Evolutionary conservation across 2,888 invertebrate species (phyloP).

Genomic region (Melitaea athalia): DNA sequence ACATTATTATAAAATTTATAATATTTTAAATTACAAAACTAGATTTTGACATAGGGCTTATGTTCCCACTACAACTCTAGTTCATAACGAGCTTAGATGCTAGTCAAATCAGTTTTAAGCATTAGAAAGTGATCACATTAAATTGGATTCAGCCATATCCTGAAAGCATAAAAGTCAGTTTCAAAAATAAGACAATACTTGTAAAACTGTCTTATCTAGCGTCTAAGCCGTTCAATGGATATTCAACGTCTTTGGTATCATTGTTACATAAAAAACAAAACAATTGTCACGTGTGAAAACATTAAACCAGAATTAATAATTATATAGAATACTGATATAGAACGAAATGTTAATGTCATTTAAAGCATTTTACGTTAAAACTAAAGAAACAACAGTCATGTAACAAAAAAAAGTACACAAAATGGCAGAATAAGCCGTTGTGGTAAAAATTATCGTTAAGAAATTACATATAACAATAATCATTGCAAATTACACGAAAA

Average conservation of each 20-base stretch:
- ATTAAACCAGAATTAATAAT: constrained; percentile 50
- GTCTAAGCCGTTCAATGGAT: constrained; percentile 60
- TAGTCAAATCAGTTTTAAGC: constrained; percentile 19
- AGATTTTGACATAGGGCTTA: constrained; percentile 54
- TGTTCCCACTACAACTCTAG: constrained; percentile 59
- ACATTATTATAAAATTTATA: constrained; percentile 70
- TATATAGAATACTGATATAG: constrained; percentile 71
- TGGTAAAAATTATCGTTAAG: constrained; percentile 38
- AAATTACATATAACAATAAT: constrained; percentile 36
- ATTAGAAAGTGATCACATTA: background rate
- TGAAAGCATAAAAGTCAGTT: background rate
- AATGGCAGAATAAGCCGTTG: constrained; percentile 56
- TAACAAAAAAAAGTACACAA: constrained; percentile 60
- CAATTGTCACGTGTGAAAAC: constrained; percentile 60
- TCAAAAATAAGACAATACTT: background rate
- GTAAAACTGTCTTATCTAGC: constrained; percentile 22
- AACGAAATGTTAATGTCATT: constrained; percentile 69
- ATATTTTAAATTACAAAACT: constrained; percentile 71
- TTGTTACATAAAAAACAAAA: constrained; percentile 67
- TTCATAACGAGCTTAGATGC: constrained; percentile 31
- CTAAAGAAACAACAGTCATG: constrained; percentile 68
- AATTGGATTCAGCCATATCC: background rate
- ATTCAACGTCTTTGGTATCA: constrained; percentile 82
- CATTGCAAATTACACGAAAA: constrained; percentile 29
- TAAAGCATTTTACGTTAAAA: constrained; percentile 74